Conservation (phyloP, 2,888 invertebrate species). For the Leptarthrus brevirostris region DNA sequence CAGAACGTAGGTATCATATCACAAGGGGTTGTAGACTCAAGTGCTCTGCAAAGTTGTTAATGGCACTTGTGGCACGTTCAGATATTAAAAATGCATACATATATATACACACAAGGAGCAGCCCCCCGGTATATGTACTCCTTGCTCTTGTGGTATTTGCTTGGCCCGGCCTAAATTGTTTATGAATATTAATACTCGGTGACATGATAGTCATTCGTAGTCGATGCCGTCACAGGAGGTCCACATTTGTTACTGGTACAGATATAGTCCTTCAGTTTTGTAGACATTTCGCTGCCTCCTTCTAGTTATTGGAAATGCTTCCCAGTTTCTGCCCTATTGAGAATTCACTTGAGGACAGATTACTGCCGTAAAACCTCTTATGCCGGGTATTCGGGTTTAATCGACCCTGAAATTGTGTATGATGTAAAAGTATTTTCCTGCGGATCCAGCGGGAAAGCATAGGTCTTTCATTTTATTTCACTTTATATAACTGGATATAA, state of each 20-base stretch:
- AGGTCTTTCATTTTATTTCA: conserved; percentile 19
- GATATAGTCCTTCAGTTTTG: not conserved
- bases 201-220: not conserved
- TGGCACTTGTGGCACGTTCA: conserved; percentile 54
- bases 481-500: conserved; percentile 35
- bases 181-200: conserved; percentile 40
- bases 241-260: not conserved
- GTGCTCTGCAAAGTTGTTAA: conserved; percentile 54
- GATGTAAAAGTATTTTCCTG: conserved; percentile 38
- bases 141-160: conserved; percentile 18
- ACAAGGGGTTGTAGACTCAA: conserved; percentile 50
- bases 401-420: conserved; percentile 55
- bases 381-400: conserved; percentile 53
- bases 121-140: not conserved
- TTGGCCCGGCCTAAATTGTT: conserved; percentile 37
- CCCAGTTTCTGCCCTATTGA: not conserved
- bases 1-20: conserved; percentile 46
- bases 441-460: conserved; percentile 4
- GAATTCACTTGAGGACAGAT: conserved; percentile 47
- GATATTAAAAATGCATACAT: conserved; percentile 49
- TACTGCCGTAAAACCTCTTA: conserved; percentile 54
- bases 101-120: not conserved
- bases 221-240: not conserved
- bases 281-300: conserved; percentile 22
- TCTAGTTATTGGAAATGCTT: conserved; percentile 24